Base-by-base conservation (phyloP, 2,797 vertebrate genomes). In the Enteromius paludinosus region DNA sequence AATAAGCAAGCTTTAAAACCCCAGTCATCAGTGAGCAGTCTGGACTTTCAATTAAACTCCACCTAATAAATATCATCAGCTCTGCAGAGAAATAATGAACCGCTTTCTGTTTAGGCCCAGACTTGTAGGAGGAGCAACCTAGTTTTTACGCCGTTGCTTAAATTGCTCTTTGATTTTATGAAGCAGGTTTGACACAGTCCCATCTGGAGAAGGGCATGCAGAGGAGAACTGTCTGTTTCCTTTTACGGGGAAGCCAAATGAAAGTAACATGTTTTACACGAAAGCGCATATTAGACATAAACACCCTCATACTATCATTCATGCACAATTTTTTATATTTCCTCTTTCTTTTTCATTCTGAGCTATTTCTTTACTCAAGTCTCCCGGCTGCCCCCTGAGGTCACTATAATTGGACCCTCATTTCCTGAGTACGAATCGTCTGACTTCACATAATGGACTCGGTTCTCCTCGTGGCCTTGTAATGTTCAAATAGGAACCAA, bases 401-500 rank as follows among this genome's bases (percentile, higher is more conserved):
- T 88, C 77, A 59, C 69, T 85, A 79, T 89, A 90, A 90, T 89
- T 88, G 87, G 74, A 83, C 49, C 79, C 87, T 87, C 84, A 89
- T 91, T 89, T 91, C 87, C 88, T 88, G 83, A 81, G 84, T 84
- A 76, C 61, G 85, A 88, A 84, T 86, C 76, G 78, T 87, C 87
- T 86, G 86, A 79, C 86, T 79, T 75, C 68, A 85, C 86, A 83
- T 86, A 89, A 89, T 88, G 86, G 86, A 86, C 84, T 82, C 49
- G 3, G 62, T 84, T 88, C 86, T 88, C 73, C 52, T 82, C 71
- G 81, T 84, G 85, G 65, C 83, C 75, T 82, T 70, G 82, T 86
- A 86, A 87, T 85, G 71, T 87, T 87, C 83, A 89, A 90, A 90
- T 89, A 82, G 87, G 86, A 89, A 88, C 88, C 88, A 89, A 90